These are phyloP conservation scores for Recurvirostra avosetta DNA, from an alignment of 2,113 vertebrate genomes.

Conservation along the genomic window DNA sequence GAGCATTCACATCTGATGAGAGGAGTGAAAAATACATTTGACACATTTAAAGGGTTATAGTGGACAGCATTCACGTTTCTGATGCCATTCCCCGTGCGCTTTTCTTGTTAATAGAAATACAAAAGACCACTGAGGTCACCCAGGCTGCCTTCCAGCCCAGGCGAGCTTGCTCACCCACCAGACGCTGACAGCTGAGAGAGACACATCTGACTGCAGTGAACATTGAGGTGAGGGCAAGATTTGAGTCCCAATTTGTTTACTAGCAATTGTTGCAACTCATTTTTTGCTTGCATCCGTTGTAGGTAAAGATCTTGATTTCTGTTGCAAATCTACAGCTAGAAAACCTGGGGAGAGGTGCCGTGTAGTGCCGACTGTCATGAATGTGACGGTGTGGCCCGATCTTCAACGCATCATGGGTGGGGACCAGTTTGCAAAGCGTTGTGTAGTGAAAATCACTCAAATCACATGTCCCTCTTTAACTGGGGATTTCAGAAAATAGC, in stretches of 20 bases:
- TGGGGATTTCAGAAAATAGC: background rate
- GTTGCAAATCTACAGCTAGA: background rate
- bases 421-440: background rate
- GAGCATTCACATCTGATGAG: background rate
- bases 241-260: background rate
- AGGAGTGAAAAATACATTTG: background rate
- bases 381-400: fast-evolving
- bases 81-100: background rate
- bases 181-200: background rate
- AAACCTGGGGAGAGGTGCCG: background rate
- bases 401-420: fast-evolving
- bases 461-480: background rate
- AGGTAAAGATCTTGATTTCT: background rate
- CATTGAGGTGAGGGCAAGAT: background rate
- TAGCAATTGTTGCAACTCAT: background rate
- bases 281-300: background rate
- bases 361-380: background rate
- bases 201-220: fast-evolving
- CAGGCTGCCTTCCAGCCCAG: background rate
- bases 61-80: background rate
- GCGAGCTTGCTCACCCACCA: background rate
- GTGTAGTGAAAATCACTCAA: background rate
- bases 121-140: background rate
- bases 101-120: background rate
- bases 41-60: background rate